Percentiles rank a stretch among this genome's conserved stretches.
phyloP scores from a whole-genome alignment of 2,888 invertebrate genomes.

The Hybos culiciformis region DNA sequence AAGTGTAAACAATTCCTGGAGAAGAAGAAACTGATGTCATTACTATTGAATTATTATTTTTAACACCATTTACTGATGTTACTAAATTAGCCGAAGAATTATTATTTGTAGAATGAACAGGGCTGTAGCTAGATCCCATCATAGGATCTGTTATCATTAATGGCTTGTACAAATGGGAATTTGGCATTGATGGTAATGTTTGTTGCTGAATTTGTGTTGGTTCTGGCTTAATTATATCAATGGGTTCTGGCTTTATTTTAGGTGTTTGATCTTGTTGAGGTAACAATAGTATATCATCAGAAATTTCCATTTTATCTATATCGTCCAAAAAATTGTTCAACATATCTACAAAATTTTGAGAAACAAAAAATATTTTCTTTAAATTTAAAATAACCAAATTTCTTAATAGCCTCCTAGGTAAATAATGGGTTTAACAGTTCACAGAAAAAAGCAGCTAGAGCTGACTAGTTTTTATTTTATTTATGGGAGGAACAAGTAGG shows the following conservation, averaged over 20 bases:
- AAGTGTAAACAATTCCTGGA: too few relatives aligned
- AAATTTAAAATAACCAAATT: not conserved
- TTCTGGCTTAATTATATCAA: constrained; percentile 18
- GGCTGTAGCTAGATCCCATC: constrained; percentile 24
- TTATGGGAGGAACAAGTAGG: not conserved
- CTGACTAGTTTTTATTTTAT: not conserved
- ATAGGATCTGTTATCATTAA: constrained; percentile 21
- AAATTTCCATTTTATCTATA: constrained; percentile 25
- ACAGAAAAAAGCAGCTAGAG: too few relatives aligned
- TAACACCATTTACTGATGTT: too few relatives aligned
- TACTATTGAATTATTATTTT: not conserved
- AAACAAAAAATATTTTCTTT: not conserved
- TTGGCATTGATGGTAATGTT: constrained; percentile 2
- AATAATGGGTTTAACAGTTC: too few relatives aligned
- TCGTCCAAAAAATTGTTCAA: constrained; percentile 28
- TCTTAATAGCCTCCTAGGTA: not conserved
- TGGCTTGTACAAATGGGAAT: constrained; percentile 21
- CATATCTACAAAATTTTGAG: constrained; percentile 24
- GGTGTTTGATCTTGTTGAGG: constrained; percentile 18
- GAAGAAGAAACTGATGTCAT: too few relatives aligned
- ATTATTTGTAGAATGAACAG: constrained; percentile 12
- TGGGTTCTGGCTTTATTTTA: constrained; percentile 11
- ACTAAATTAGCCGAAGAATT: too few relatives aligned
- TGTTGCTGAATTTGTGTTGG: constrained; percentile 11
- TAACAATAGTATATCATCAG: constrained; percentile 20